Evolutionary conservation across 2,888 invertebrate genomes (phyloP).

Genomic region (Itoplectis maculator): DNA sequence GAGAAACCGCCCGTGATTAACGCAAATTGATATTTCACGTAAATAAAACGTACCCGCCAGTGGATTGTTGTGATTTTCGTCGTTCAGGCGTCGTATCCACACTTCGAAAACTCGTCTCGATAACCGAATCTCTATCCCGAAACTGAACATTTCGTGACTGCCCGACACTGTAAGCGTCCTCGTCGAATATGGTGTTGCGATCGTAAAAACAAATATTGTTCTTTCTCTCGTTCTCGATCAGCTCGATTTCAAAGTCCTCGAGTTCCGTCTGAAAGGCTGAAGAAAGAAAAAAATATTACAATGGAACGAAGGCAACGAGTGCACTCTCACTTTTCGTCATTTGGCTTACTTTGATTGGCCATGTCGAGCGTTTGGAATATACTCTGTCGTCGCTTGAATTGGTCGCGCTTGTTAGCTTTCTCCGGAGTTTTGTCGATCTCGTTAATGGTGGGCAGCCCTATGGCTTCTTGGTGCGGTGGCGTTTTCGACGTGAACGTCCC

Average conservation of each 20-base stretch:
- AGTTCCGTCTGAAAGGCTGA: slow-evolving; percentile 77
- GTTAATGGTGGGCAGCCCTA: slow-evolving; percentile 67
- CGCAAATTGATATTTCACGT: no score
- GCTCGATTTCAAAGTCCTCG: slow-evolving; percentile 82
- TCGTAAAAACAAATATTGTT: slow-evolving; percentile 47
- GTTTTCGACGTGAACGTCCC: slow-evolving; percentile 49
- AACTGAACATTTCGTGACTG: slow-evolving; percentile 52
- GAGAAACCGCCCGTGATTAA: no score
- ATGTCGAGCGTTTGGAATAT: slow-evolving; percentile 71
- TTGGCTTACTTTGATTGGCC: slow-evolving; percentile 39
- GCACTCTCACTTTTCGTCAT: background rate
- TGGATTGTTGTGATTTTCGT: slow-evolving; percentile 18
- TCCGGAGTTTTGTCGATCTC: slow-evolving; percentile 59
- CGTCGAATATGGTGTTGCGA: slow-evolving; percentile 57
- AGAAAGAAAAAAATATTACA: slow-evolving; percentile 35
- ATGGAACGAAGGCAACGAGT: background rate
- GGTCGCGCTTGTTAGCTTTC: slow-evolving; percentile 43
- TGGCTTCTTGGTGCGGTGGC: slow-evolving; percentile 27
- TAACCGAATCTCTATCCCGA: slow-evolving; percentile 22
- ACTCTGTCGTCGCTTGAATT: slow-evolving; percentile 70
- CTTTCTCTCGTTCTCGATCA: slow-evolving; percentile 78
- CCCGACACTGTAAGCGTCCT: slow-evolving; percentile 19
- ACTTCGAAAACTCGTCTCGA: slow-evolving; percentile 11
- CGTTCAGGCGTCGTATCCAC: slow-evolving; percentile 46
- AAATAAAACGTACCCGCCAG: slow-evolving; percentile 6